Evolutionary conservation across 2,113 vertebrate genomes (phyloP).

Genomic region (Crotalus horridus): DNA sequence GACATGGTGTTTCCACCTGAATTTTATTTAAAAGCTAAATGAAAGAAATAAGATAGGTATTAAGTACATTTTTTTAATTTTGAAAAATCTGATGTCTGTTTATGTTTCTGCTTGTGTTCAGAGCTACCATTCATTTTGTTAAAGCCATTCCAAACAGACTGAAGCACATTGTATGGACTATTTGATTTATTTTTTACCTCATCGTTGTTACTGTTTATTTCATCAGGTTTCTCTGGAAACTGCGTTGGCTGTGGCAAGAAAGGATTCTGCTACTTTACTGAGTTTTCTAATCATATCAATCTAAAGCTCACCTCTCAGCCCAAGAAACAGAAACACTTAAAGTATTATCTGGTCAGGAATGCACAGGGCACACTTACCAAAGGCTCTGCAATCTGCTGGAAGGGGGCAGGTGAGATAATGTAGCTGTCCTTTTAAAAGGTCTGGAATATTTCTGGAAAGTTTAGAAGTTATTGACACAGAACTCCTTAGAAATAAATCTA

Average conservation of each 20-base stretch:
- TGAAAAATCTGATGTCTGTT: not conserved
- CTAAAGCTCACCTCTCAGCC: slow-evolving; percentile 94
- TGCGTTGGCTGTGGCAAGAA: slow-evolving; percentile 96
- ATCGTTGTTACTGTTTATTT: slow-evolving; percentile 46
- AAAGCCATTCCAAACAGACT: not conserved
- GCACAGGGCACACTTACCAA: slow-evolving; percentile 84
- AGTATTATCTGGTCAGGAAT: slow-evolving; percentile 87
- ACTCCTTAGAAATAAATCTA: slow-evolving; percentile 25
- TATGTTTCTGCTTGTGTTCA: not conserved
- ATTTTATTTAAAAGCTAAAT: not conserved
- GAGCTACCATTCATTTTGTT: not conserved
- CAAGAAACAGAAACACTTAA: slow-evolving; percentile 99
- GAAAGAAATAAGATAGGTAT: not conserved
- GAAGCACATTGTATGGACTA: not conserved
- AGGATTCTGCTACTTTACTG: slow-evolving; percentile 97
- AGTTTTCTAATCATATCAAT: slow-evolving; percentile 97
- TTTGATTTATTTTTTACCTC: slow-evolving; percentile 37
- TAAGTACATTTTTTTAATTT: not conserved
- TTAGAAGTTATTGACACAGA: not conserved
- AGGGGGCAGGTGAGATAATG: slow-evolving; percentile 81
- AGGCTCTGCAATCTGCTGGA: slow-evolving; percentile 92
- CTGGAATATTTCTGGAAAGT: slow-evolving; percentile 47
- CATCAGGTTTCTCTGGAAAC: slow-evolving; percentile 91
- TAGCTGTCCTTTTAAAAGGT: slow-evolving; percentile 36
- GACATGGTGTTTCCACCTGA: not conserved